Base-by-base conservation (phyloP, 2,888 invertebrate genomes). In the Orthosia cruda region DNA sequence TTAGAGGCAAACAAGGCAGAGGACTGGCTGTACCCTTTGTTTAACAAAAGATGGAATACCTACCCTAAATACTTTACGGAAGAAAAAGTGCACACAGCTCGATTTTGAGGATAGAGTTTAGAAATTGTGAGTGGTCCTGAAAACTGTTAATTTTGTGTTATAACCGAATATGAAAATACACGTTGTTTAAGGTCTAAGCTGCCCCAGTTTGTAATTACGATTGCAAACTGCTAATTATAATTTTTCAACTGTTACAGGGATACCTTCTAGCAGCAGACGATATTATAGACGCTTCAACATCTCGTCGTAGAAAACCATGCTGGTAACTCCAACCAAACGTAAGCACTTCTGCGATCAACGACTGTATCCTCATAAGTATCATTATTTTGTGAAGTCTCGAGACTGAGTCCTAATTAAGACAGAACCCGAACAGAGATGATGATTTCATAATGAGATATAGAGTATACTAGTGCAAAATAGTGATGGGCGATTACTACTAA, bases 331-430 rank as follows among this genome's bases (percentile, higher is more conserved):
- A 40, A 16, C 77, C 77, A 1, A 13, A 73, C 16, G 71, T 83
- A 11, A 82, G 82, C n/a, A 40, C 69, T 0, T n/a, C 64, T n/a
- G 82, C 87, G 0, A 55, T 77, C 18, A 87, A 87, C 16, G 85
- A 85, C 67, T 49, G 59, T n/a, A 12, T 72, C 7, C 67, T 83
- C 2, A 67, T 85, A 54, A 32, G 7, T 40, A 77, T n/a, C 66
- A 72, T 26, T 67, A 61, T 54, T 15, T 71, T 50, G 58, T 72
- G 59, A 85, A 71, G 16, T 83, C 12, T 85, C n/a, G 45, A 26
- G 26, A 26, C 26, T 4, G 26, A 26, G 26, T 26, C 26, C 26
- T 26, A 26, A 26, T 4, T 26, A 26, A 26, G 26, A 26, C 26
- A 3, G 3, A 0, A 5, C 32, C 32, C 32, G 32, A 32, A 7